phyloP scores from a whole-genome alignment of 2,113 vertebrate species.

The Dicaeum eximium region DNA sequence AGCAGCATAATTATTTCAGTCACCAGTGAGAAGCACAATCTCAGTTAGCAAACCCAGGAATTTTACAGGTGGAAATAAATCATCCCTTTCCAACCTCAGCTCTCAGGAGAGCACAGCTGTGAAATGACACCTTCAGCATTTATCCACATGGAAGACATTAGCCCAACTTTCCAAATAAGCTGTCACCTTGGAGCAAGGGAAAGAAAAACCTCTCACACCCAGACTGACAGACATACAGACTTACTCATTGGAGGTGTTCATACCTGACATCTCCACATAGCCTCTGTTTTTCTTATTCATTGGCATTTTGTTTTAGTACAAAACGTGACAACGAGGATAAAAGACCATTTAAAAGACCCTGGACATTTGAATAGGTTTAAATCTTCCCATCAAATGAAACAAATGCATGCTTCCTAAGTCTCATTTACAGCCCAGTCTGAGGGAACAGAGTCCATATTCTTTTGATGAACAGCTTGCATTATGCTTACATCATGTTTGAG shows the following conservation, averaged over 20 bases:
- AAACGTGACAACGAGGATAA: not conserved
- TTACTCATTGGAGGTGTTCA: not conserved
- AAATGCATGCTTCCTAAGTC: not conserved
- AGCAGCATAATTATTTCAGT: not conserved
- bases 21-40: not conserved
- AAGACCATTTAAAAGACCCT: not conserved
- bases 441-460: not conserved
- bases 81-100: not conserved
- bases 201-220: not conserved
- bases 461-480: not conserved
- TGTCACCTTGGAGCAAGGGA: not conserved
- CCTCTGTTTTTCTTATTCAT: not conserved
- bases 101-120: conserved; percentile 23
- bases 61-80: conserved; percentile 18
- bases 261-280: not conserved
- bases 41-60: not conserved
- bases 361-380: not conserved
- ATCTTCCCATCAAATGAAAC: not conserved
- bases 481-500: not conserved
- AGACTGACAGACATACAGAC: not conserved
- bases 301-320: not conserved
- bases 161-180: not conserved
- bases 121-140: not conserved
- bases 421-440: not conserved
- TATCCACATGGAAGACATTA: not conserved